Base-by-base conservation (phyloP, 1,140 invertebrate genomes). In the Helicoverpa armigera region DNA sequence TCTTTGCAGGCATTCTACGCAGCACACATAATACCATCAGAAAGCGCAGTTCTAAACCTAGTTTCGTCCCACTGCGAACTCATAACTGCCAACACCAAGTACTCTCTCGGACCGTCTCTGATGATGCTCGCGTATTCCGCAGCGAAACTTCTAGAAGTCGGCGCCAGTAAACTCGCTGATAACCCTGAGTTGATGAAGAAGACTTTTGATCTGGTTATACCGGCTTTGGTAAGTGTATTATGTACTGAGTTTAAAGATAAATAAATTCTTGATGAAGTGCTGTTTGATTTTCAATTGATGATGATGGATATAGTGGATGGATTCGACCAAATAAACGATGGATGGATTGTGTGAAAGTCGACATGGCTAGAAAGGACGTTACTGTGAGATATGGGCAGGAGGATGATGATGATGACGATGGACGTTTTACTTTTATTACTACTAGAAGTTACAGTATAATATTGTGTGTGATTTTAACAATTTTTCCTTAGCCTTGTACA, bases 11-110 rank as follows among this genome's bases (percentile, higher is more conserved):
- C 96, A 60, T 96, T 96, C 5, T 97, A 97, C 88, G 96, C 96
- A 16, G 97, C 96, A 84, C 97, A 98, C 88, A 97, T 98, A 7
- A 97, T 98, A 83, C 98, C 98, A 29, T 97, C 97, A 0, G 98
- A 98, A 89, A 98, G 97, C 86, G 98, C 97, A 82, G 96, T 98
- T 9, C 94, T 97, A 79, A 96, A 96, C 35, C 95, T 96, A 2
- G 95, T 97, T 10, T 86, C 89, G 0, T 90, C 88, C 7, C 94
- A 95, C 83, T 92, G 92, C 82, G 93, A 94, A 78, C 85, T 93
- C 11, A 94, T 95, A 81, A 95, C 90, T 76, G 86, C 83, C 65
- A 91, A 89, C 69, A 81, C 81, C 16, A 92, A 90, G 67, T 94
- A 94, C 83, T 89, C 89, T 0, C 86, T 90, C 23, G 89, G 93